Percentiles rank a stretch among this genome's conserved stretches.
Conservation (phyloP, 2,113 vertebrate genomes). For the Aviceda subcristata region DNA sequence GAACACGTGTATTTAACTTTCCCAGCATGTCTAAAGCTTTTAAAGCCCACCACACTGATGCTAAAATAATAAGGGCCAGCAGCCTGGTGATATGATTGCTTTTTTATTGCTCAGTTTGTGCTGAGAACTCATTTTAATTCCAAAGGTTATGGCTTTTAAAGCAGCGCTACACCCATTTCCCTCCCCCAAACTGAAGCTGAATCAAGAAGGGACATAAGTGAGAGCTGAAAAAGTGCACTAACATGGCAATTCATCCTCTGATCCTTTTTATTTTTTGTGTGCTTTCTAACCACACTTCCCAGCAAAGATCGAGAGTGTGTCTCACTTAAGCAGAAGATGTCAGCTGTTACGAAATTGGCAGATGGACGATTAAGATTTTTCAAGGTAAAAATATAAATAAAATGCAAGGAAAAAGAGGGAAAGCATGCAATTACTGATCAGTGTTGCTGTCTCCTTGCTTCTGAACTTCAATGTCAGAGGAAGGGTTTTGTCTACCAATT, state of each 20-base stretch:
- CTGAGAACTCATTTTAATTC: conserved; percentile 52
- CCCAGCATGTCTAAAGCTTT: conserved; percentile 69
- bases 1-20: conserved; percentile 69
- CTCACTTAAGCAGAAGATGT: background rate
- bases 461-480: background rate
- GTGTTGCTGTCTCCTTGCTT: background rate
- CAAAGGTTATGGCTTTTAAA: conserved; percentile 67
- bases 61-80: conserved; percentile 71
- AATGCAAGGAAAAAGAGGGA: background rate
- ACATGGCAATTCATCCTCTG: background rate
- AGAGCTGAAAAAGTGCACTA: conserved; percentile 20
- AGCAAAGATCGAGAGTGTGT: background rate
- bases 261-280: background rate
- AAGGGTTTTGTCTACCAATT: background rate
- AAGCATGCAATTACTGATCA: background rate
- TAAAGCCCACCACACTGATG: conserved; percentile 69
- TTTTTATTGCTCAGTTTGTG: conserved; percentile 65
- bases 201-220: conserved; percentile 3
- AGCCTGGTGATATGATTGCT: conserved; percentile 66
- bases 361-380: background rate
- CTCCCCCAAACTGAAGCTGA: conserved; percentile 16
- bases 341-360: background rate
- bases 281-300: background rate
- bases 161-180: background rate
- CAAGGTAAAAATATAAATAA: conserved; percentile 9